phyloP scores from a whole-genome alignment of 2,888 invertebrate genomes.

The Hemaris fuciformis region DNA sequence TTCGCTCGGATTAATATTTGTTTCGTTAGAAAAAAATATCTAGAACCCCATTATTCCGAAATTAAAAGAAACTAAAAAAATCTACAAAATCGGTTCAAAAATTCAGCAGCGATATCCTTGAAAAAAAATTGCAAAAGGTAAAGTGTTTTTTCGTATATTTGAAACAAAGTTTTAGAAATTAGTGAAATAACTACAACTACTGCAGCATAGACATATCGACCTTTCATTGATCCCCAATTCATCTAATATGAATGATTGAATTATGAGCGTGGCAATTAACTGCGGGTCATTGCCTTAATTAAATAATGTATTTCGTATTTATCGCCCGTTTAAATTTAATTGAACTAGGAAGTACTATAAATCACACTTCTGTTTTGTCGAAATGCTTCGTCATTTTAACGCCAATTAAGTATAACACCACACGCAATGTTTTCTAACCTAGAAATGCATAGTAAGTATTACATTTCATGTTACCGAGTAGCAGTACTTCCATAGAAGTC shows the following conservation, averaged over 20 bases:
- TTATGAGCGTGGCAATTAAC: conserved; percentile 3
- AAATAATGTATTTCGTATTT: neutral
- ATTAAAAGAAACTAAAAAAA: too few species aligned
- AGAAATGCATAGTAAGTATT: neutral
- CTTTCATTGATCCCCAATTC: conserved; percentile 6
- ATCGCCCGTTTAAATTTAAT: neutral
- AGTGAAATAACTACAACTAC: neutral
- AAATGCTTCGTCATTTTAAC: neutral
- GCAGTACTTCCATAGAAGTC: too few species aligned
- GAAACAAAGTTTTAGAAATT: neutral
- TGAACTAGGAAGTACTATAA: neutral
- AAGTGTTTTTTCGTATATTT: too few species aligned
- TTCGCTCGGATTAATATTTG: too few species aligned
- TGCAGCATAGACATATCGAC: neutral
- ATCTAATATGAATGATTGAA: conserved; percentile 7
- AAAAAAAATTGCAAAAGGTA: too few species aligned
- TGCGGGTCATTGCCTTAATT: neutral
- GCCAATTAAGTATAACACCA: neutral
- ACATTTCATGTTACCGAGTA: too few species aligned
- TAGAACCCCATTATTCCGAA: too few species aligned
- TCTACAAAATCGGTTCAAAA: too few species aligned
- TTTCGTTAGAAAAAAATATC: too few species aligned
- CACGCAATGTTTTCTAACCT: neutral
- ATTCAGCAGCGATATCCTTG: too few species aligned
- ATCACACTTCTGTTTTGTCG: neutral